Evolutionary conservation across 2,888 invertebrate genomes (phyloP).

Genomic region (Xestia ashworthii): DNA sequence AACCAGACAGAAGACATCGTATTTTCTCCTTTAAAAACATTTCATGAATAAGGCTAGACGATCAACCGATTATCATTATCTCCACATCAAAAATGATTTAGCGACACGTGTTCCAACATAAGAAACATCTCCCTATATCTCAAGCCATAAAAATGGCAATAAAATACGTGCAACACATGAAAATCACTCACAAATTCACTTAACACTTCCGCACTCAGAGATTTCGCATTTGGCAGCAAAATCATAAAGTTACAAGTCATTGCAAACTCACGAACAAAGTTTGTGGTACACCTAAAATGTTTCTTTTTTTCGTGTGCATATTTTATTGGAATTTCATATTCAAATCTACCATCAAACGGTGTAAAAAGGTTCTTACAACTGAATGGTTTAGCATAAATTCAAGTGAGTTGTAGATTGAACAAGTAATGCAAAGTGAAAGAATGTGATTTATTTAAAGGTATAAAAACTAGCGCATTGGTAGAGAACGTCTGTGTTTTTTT

Average conservation of each 20-base stretch:
- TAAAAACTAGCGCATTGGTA: neutral
- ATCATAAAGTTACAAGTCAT: slow-evolving; percentile 67
- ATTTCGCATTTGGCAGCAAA: slow-evolving; percentile 50
- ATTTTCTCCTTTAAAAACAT: neutral
- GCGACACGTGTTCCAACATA: slow-evolving; percentile 26
- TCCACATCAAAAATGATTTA: slow-evolving; percentile 37
- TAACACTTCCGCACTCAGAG: slow-evolving; percentile 41
- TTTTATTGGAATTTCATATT: slow-evolving; percentile 73
- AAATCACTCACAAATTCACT: slow-evolving; percentile 59
- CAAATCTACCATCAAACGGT: slow-evolving; percentile 58
- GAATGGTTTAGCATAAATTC: slow-evolving; percentile 49
- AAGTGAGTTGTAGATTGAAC: slow-evolving; percentile 36
- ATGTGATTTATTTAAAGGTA: slow-evolving; percentile 3
- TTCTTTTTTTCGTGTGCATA: slow-evolving; percentile 71
- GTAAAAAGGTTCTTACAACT: slow-evolving; percentile 54
- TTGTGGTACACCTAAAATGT: slow-evolving; percentile 62
- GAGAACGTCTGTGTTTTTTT: neutral
- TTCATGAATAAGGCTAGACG: neutral
- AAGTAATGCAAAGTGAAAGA: slow-evolving; percentile 23
- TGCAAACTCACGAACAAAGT: slow-evolving; percentile 65
- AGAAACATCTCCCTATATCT: slow-evolving; percentile 25
- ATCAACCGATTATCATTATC: slow-evolving; percentile 9
- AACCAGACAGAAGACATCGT: neutral
- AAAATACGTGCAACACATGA: slow-evolving; percentile 60
- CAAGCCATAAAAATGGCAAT: slow-evolving; percentile 52